Base-by-base conservation (phyloP, 2,113 vertebrate species). In the Parus major region DNA sequence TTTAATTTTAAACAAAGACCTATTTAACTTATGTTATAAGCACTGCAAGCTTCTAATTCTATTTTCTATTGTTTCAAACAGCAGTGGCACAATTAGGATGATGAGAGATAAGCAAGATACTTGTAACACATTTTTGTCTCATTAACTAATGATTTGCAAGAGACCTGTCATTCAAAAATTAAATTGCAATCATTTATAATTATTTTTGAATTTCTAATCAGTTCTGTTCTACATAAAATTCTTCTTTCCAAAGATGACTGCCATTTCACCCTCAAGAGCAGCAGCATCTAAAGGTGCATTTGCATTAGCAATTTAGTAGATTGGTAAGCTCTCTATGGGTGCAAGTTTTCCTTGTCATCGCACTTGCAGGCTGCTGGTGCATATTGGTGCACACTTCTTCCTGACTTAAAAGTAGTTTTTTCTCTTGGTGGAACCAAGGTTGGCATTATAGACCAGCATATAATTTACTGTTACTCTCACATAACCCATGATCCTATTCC, bases 11-110 rank as follows among this genome's bases (percentile, higher is more conserved):
- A 94, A 63, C 8, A 70, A 88, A 49, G 35, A 31, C 41, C 31
- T 36, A 56, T 11, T 18, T 66, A 60, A 75, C 33, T 39, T 49
- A 57, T 14, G 39, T 47, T 53, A 52, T 10, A 86, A 71, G 65
- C 16, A 63, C 24, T 84, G 11, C 14, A 60, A 82, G 15, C 22
- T 57, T 83, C 35, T 77, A 88, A 78, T 61, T 47, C 31, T 20
- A 55, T 80, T 82, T 88, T 84, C 63, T 41, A 50, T 63, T 71
- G 28, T 75, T 96, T 92, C 59, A 86, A 90, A 89, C 19, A 90
- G 75, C 41, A 83, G 15, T 25, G 44, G 15, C 4, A 20, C 52
- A 82, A 72, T 66, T 66, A 92, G 59, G 47, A 79, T 41, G 42
- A 81, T 42, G 44, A 84, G 15, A 14, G 28, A 50, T 47, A 65